These are phyloP conservation scores for Ormyrus labotus DNA, from an alignment of 2,888 invertebrate species.

Conservation along the genomic window DNA sequence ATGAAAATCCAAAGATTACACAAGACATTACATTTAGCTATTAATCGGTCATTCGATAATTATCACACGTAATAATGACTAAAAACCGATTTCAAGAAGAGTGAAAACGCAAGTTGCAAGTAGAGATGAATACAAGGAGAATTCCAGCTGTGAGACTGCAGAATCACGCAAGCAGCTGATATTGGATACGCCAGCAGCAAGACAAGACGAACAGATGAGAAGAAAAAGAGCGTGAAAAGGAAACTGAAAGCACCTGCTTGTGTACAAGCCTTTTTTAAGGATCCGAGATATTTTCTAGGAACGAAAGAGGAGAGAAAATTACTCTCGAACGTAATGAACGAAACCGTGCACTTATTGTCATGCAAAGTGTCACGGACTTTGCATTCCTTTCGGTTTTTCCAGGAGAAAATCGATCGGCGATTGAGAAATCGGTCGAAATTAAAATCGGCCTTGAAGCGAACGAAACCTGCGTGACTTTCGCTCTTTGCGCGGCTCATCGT, in stretches of 20 bases:
- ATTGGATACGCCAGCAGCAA: no score
- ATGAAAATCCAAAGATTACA: no score
- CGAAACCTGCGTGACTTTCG: background rate
- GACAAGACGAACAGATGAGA: background rate
- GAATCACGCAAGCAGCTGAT: no score
- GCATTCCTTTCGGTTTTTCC: background rate
- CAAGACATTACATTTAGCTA: no score
- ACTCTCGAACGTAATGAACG: background rate
- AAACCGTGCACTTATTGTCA: no score
- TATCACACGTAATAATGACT: no score
- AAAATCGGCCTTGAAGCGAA: constrained; percentile 4
- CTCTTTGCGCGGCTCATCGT: background rate
- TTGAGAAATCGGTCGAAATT: constrained; percentile 13
- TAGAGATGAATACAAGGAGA: no score
- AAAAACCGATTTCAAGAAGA: no score
- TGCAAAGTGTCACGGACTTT: no score
- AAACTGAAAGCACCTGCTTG: background rate
- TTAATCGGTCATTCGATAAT: no score
- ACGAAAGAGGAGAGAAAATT: background rate
- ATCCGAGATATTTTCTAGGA: background rate
- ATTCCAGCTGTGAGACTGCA: no score
- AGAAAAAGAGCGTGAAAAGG: background rate
- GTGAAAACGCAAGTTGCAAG: no score
- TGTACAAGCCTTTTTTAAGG: background rate
- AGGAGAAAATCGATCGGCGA: background rate